Base-by-base conservation (phyloP, 1,140 invertebrate species). In the Plutomurus gul region DNA sequence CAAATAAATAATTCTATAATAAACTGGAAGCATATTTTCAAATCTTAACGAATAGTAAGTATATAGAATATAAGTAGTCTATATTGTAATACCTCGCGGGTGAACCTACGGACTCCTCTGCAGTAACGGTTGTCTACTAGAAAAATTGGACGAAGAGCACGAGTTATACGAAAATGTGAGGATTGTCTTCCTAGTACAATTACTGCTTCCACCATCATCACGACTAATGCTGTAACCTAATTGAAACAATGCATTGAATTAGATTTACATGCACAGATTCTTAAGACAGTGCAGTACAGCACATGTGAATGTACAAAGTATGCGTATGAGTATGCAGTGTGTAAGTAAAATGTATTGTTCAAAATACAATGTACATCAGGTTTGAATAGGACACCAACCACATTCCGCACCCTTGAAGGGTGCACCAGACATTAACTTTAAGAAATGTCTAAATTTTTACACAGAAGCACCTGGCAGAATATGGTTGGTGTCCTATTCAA, bases 71-170 rank as follows among this genome's bases (percentile, higher is more conserved):
- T 46, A 43, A 47, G 20, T 2, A 43, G 22, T 18, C 10, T 27
- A 60, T 20, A 37, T 20, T 37, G 40, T 33, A 81, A 71, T 71
- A 85, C 79, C 60, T 81, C 77, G 18, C 85, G 77, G 11, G 85
- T 76, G 78, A 81, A 90, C 86, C 89, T 87, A 76, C 90, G 84
- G 39, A 90, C 87, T 16, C 89, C 88, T 36, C 94, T 92, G 81
- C 93, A 93, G 82, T 95, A 94, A 83, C 93, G 89, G 22, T 94
- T 95, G 86, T 96, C 94, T 20, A 96, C 91, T 37, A 97, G 86
- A 87, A 96, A 96, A 81, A 97, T 93, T 22, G 95, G 95, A n/a
- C 95, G 88, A 8, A 97, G 86, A 4, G 95, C 93, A 82, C 95
- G 87, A 1, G 95, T 96, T 20, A 96, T 93, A 7, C 95, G 89